These are phyloP conservation scores for Drosophila truncata DNA, from an alignment of 1,140 invertebrate species.

Conservation along the genomic window DNA sequence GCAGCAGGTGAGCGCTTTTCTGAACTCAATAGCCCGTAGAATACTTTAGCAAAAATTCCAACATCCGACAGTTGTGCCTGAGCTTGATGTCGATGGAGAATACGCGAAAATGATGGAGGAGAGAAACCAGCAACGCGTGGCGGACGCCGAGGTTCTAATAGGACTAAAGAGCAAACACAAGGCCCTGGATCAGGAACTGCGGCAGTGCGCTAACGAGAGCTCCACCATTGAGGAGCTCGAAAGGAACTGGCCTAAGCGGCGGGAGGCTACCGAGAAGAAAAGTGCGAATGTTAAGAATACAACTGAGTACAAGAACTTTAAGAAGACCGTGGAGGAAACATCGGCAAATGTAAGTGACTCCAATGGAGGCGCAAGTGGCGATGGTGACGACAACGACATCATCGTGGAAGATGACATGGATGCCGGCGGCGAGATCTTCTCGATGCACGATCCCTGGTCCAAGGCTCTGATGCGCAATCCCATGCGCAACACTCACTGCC, in stretches of 20 bases:
- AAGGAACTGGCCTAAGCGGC: background rate
- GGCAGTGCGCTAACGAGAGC: conserved; percentile 5
- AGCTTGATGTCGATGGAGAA: conserved; percentile 2
- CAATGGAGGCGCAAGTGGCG: background rate
- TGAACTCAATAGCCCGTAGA: background rate
- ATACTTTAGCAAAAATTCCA: background rate
- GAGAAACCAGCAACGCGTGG: conserved; percentile 1
- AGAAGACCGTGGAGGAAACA: background rate
- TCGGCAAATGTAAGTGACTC: too few relatives aligned
- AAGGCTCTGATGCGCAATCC: conserved; percentile 53
- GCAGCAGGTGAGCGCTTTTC: background rate
- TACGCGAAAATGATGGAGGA: conserved; percentile 12
- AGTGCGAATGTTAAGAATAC: conserved; percentile 19
- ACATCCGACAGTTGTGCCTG: background rate
- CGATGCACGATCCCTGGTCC: conserved; percentile 60
- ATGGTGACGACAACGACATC: conserved; percentile 12
- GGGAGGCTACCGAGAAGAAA: conserved; percentile 7
- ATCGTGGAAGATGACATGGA: conserved; percentile 8
- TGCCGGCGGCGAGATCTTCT: conserved; percentile 20
- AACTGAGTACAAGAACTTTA: conserved; percentile 43
- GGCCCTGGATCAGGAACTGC: conserved; percentile 6
- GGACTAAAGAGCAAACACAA: conserved; percentile 28
- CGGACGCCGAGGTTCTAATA: conserved; percentile 28
- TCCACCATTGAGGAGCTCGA: conserved; percentile 33
- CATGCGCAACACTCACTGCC: conserved; percentile 49